A percentile compares a stretch with the other conserved stretches of the same genome.
These are phyloP conservation scores for Plagiodera versicolora DNA, from an alignment of 2,888 invertebrate genomes.

Conservation along the genomic window DNA sequence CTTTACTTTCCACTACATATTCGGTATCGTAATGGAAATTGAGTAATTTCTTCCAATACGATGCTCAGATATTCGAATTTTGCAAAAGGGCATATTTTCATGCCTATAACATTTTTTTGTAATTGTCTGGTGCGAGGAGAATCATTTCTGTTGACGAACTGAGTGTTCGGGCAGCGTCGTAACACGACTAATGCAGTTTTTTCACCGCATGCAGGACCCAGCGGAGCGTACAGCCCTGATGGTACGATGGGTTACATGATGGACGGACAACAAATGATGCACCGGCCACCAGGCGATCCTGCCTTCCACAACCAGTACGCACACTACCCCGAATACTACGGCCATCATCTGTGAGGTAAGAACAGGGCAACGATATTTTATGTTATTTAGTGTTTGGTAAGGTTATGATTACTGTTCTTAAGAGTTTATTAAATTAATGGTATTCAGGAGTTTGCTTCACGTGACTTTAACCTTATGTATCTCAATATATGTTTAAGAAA, in stretches of 20 bases:
- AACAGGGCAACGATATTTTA: background rate
- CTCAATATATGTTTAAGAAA: too few species aligned
- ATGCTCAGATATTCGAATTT: too few species aligned
- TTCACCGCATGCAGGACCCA: slow-evolving; percentile 91
- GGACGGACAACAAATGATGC: slow-evolving; percentile 98
- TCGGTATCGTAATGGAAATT: too few species aligned
- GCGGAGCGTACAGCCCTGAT: slow-evolving; percentile 95
- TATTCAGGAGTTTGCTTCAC: too few species aligned
- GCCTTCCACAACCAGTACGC: slow-evolving; percentile 93
- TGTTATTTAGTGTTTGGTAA: background rate
- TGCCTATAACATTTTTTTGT: too few species aligned
- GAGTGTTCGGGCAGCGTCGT: slow-evolving; percentile 58
- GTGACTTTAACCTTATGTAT: too few species aligned
- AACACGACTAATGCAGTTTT: slow-evolving; percentile 75
- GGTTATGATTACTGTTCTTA: too few species aligned
- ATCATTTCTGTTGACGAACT: slow-evolving; percentile 22
- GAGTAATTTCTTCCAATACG: too few species aligned
- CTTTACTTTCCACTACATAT: background rate
- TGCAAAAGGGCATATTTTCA: too few species aligned
- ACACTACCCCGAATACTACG: slow-evolving; percentile 91
- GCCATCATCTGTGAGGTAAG: slow-evolving; percentile 80
- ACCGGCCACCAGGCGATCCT: slow-evolving; percentile 90
- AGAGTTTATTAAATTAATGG: too few species aligned
- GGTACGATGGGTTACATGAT: slow-evolving; percentile 97
- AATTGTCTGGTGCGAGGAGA: slow-evolving; percentile 26